Percentiles rank a stretch among this genome's conserved stretches.
phyloP scores from a whole-genome alignment of 2,888 invertebrate genomes.

The Mechanitis mazaeus region DNA sequence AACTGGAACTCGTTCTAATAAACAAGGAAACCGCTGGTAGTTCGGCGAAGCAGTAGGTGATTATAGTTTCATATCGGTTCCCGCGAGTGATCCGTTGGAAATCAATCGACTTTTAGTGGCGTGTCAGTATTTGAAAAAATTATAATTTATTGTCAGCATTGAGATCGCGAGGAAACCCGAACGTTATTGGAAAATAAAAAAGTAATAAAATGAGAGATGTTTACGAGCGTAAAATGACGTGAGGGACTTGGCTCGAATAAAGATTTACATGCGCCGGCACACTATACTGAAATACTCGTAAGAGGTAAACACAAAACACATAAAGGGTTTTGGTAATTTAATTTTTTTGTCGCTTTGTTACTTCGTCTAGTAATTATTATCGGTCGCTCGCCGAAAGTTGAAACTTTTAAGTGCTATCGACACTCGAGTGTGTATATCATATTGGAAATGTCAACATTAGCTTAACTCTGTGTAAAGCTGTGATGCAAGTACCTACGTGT shows the following conservation, averaged over 20 bases:
- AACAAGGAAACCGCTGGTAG: conserved; percentile 68
- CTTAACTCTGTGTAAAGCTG: conserved; percentile 37
- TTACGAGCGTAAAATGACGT: conserved; percentile 76
- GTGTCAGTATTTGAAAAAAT: conserved; percentile 74
- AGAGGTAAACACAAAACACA: conserved; percentile 32
- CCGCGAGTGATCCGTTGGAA: conserved; percentile 72
- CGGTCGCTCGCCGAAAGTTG: conserved; percentile 63
- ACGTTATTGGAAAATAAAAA: conserved; percentile 74
- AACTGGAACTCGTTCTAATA: conserved; percentile 65
- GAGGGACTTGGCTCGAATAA: conserved; percentile 56
- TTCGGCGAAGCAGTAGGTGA: conserved; percentile 68
- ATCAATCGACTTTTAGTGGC: conserved; percentile 75
- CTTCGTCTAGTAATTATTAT: conserved; percentile 67
- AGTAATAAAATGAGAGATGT: conserved; percentile 71
- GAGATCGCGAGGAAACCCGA: conserved; percentile 72
- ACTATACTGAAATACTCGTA: conserved; percentile 31
- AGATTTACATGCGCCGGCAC: conserved; percentile 49
- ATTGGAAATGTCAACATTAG: conserved; percentile 65
- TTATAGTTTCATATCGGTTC: conserved; percentile 70
- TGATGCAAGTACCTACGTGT: conserved; percentile 8
- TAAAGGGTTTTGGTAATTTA: conserved; percentile 64
- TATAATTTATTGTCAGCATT: conserved; percentile 74
- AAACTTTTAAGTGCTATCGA: conserved; percentile 55
- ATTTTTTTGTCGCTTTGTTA: conserved; percentile 64
- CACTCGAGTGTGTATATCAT: conserved; percentile 62